Evolutionary conservation across 2,113 vertebrate species (phyloP).

Genomic region (Brachyistius frenatus): DNA sequence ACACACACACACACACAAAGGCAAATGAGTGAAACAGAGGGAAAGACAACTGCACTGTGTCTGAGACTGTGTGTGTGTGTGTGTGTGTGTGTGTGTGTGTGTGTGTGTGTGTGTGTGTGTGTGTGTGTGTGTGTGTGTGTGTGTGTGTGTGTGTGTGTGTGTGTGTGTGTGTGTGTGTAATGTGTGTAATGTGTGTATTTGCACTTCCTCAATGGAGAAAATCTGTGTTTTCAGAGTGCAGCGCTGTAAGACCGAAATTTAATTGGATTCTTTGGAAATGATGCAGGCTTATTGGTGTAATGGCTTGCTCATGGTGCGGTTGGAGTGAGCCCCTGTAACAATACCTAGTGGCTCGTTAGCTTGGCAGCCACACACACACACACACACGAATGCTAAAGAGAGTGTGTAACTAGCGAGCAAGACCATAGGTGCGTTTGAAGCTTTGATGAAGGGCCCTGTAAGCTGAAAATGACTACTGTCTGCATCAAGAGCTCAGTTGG

Average conservation of each 20-base stretch:
- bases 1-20: constrained; percentile 9
- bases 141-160: constrained; percentile 18
- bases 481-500: constrained; percentile 7
- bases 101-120: constrained; percentile 9
- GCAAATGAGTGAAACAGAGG: constrained; percentile 28
- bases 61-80: constrained; percentile 15
- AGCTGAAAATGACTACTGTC: constrained; percentile 66
- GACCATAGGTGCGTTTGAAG: constrained; percentile 60
- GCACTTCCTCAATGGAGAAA: constrained; percentile 75
- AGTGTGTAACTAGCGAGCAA: constrained; percentile 57
- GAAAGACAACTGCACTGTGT: constrained; percentile 21
- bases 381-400: constrained; percentile 48
- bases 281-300: constrained; percentile 81
- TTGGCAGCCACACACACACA: constrained; percentile 50
- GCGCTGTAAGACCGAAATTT: constrained; percentile 77
- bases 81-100: neutral
- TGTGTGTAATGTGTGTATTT: constrained; percentile 52
- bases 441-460: constrained; percentile 61
- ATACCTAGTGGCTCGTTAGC: constrained; percentile 78
- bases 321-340: constrained; percentile 86
- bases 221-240: constrained; percentile 77
- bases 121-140: constrained; percentile 16
- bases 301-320: constrained; percentile 81
- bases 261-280: constrained; percentile 83
- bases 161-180: constrained; percentile 2